phyloP scores from a whole-genome alignment of 2,797 vertebrate genomes.

The Philypnodon macrostomus region DNA sequence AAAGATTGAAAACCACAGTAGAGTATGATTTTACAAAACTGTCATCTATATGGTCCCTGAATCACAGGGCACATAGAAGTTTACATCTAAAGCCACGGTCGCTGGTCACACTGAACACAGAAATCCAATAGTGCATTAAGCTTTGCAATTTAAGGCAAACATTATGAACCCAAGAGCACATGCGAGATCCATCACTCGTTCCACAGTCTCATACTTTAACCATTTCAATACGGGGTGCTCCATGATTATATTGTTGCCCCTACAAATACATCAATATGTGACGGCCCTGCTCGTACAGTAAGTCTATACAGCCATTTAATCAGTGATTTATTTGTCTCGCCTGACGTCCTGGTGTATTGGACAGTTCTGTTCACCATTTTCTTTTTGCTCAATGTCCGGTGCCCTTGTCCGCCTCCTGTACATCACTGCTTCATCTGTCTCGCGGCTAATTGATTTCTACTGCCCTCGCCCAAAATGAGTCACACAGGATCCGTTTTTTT shows the following conservation, averaged over 20 bases:
- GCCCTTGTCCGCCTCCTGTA: slow-evolving; percentile 29
- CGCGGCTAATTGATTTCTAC: slow-evolving; percentile 41
- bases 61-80: too few relatives aligned
- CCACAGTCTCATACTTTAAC: neutral
- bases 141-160: too few relatives aligned
- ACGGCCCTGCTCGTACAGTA: neutral
- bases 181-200: too few relatives aligned
- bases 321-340: neutral
- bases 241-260: neutral
- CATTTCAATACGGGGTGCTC: neutral
- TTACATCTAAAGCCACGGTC: too few relatives aligned
- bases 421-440: slow-evolving; percentile 26
- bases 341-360: slow-evolving; percentile 1
- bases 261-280: neutral
- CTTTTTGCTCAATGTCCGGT: slow-evolving; percentile 22
- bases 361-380: too few relatives aligned
- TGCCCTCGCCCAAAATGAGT: slow-evolving; percentile 32
- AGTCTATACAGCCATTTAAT: neutral
- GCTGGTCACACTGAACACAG: too few relatives aligned
- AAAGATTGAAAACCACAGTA: too few relatives aligned
- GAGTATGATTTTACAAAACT: too few relatives aligned
- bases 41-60: too few relatives aligned
- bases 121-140: too few relatives aligned
- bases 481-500: slow-evolving; percentile 35
- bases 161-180: too few relatives aligned